Evolutionary conservation across 1,140 invertebrate genomes (phyloP).

Genomic region (Caerostris darwini): DNA sequence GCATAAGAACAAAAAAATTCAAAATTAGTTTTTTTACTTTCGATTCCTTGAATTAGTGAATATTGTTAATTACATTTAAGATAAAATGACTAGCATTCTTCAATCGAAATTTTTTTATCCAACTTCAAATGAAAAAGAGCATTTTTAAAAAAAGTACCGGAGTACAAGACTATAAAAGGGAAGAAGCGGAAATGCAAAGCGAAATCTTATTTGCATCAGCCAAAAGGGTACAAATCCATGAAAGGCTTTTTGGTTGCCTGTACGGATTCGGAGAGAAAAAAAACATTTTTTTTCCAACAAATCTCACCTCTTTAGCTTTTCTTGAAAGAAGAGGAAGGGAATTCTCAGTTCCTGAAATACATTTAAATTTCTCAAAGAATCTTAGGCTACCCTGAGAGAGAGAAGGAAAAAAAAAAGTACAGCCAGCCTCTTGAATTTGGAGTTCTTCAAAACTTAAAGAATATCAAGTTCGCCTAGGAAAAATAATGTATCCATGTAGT

Average conservation of each 20-base stretch:
- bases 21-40: too few relatives aligned
- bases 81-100: too few relatives aligned
- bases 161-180: too few relatives aligned
- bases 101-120: too few relatives aligned
- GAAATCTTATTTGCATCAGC: constrained; percentile 29
- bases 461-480: background rate
- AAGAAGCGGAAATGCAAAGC: background rate
- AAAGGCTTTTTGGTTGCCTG: constrained; percentile 22
- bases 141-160: too few relatives aligned
- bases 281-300: background rate
- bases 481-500: background rate
- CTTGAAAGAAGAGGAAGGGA: background rate
- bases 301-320: constrained; percentile 48
- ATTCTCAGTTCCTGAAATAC: constrained; percentile 18
- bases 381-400: background rate
- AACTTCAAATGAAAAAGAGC: too few relatives aligned
- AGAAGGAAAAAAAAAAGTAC: background rate
- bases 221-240: constrained; percentile 30
- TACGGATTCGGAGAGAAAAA: background rate
- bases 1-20: too few relatives aligned
- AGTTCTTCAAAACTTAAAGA: background rate
- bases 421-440: background rate
- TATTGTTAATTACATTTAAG: too few relatives aligned
- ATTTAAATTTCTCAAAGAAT: constrained; percentile 23
- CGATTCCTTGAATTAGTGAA: too few relatives aligned